Evolutionary conservation across 2,797 vertebrate genomes (phyloP), one percentile per base, ranked within the genome.

Genomic region (Manis javanica): DNA sequence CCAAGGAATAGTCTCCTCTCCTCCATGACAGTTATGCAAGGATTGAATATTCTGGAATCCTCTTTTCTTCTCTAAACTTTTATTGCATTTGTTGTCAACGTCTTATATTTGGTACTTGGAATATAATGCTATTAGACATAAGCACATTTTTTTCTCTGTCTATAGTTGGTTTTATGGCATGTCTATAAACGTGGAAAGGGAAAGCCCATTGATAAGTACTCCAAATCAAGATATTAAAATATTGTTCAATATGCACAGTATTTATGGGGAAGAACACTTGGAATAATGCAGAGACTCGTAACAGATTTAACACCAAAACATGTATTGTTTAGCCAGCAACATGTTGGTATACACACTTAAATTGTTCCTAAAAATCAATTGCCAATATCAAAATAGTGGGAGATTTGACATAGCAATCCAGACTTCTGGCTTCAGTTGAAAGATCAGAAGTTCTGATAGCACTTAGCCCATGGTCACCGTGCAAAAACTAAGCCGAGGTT

Each of bases 171-270:
- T 53, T 92, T 13, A 10, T 84, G 57, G 31, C 24, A 10, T 90
- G 57, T 18, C 57, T 71, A 18, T 26, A 82, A 78, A 68, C 78
- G 68, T 6, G 26, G 68, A 55, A 93, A 66, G 42, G 19, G 77
- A 72, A 93, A 89, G 46, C 51, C 10, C 34, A 29, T 10, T 31
- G 53, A 49, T 16, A 12, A 29, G 1, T 39, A 7, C 59, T 88
- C 9, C 66, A 90, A 78, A 51, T 89, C 75, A 55, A 39, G 24
- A n/a, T 8, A 69, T 78, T 94, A 64, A 83, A 92, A 79, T 82
- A 46, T 31, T 91, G 3, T 74, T 61, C 51, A 14, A 37, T 8
- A 10, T 37, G 9, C 39, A n/a, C 10, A 34, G 13, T 87, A 57
- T 69, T 90, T 55, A 21, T 49, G 69, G 31, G 66, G 89, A 84